A percentile compares a stretch with the other conserved stretches of the same genome.
Conservation (phyloP, 2,113 vertebrate species). For the Polyodon spathula region DNA sequence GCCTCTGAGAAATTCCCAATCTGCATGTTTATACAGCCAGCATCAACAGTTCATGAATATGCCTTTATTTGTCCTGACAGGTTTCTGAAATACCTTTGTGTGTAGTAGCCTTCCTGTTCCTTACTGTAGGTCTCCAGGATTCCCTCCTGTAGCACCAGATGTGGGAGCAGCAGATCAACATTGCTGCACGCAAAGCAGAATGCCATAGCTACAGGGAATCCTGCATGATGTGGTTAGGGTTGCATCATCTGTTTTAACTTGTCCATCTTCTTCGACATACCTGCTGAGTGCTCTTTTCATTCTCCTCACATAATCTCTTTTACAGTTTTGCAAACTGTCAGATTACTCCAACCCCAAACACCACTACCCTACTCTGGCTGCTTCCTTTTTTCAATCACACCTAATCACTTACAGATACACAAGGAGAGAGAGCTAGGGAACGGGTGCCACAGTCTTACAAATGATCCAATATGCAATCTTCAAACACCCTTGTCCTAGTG, state of each 20-base stretch:
- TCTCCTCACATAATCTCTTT: constrained; percentile 54
- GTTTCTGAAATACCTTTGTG: constrained; percentile 27
- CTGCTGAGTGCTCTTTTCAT: constrained; percentile 49
- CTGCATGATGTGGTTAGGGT: constrained; percentile 10
- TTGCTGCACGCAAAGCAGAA: constrained; percentile 36
- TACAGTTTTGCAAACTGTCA: constrained; percentile 53
- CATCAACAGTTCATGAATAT: constrained; percentile 3
- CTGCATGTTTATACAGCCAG: constrained; percentile 9
- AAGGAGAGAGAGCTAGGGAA: constrained; percentile 28
- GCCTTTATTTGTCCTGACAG: constrained; percentile 48
- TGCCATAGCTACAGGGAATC: constrained; percentile 30
- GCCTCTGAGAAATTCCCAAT: neutral
- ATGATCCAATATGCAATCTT: too few species aligned
- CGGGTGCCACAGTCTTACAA: too few species aligned
- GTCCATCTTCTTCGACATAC: constrained; percentile 51
- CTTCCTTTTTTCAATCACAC: constrained; percentile 26
- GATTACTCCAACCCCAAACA: constrained; percentile 26
- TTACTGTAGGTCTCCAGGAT: constrained; percentile 36
- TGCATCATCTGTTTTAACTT: constrained; percentile 57
- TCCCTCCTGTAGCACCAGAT: constrained; percentile 39
- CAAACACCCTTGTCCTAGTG: too few species aligned
- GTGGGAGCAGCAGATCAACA: constrained; percentile 41
- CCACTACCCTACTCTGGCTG: constrained; percentile 37
- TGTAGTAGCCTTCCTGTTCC: constrained; percentile 33
- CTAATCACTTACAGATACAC: constrained; percentile 47